These are phyloP conservation scores for Eleginops maclovinus DNA, from an alignment of 2,113 vertebrate species.

Conservation along the genomic window DNA sequence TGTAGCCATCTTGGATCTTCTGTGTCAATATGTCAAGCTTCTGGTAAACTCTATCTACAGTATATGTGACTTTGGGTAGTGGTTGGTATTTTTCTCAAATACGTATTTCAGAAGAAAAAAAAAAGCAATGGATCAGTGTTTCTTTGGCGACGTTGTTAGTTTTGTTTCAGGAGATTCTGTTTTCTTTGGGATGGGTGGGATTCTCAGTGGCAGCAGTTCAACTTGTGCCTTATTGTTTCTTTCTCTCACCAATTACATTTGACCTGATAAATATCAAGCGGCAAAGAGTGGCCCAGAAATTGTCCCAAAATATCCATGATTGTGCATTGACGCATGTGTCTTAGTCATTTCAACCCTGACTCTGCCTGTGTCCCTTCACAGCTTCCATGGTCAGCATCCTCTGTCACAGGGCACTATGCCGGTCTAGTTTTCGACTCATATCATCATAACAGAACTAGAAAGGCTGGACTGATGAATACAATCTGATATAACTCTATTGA, in stretches of 20 bases:
- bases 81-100: conserved; percentile 59
- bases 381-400: conserved; percentile 60
- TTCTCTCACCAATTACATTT: conserved; percentile 81
- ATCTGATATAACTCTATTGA: conserved; percentile 42
- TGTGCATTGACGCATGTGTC: conserved; percentile 70
- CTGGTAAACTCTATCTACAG: conserved; percentile 68
- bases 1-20: conserved; percentile 72
- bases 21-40: conserved; percentile 64
- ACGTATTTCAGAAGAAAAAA: conserved; percentile 59
- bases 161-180: conserved; percentile 62
- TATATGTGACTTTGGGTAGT: conserved; percentile 65
- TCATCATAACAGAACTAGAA: conserved; percentile 48
- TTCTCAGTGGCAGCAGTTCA: conserved; percentile 79
- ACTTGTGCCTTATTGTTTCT: conserved; percentile 87
- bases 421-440: conserved; percentile 43
- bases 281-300: conserved; percentile 59
- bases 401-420: conserved; percentile 25
- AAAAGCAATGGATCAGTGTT: conserved; percentile 73
- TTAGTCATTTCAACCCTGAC: conserved; percentile 59
- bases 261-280: conserved; percentile 65
- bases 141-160: conserved; percentile 61
- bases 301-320: conserved; percentile 62
- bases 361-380: conserved; percentile 62
- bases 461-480: conserved; percentile 40
- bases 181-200: conserved; percentile 61